Base-by-base conservation (phyloP, 2,797 vertebrate species). In the Tapirus indicus region DNA sequence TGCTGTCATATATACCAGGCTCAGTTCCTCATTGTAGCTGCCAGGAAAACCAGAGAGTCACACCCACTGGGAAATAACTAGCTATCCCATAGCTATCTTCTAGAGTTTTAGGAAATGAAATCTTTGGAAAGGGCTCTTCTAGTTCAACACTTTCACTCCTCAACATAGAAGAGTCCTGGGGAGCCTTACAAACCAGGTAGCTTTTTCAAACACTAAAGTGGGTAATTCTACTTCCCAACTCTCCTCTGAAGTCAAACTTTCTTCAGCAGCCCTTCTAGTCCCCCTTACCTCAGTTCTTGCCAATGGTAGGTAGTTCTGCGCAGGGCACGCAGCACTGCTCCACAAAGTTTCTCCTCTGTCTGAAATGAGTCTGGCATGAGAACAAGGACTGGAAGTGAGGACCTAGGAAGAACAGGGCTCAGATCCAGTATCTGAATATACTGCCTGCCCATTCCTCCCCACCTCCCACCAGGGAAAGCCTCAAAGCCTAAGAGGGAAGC, bases 1-100 rank as follows among this genome's bases (percentile, higher is more conserved):
- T 77, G 99, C 98, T 2, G 99, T 99, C 99, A 99, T 98, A 97
- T 99, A 99, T 2, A 99, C 96, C 96, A 99, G 94, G 2, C 98
- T 98, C 7, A 99, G 92, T n/a, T 99, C 99, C 54, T 99, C 99
- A 82, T 98, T 98, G 14, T 99, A 99, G 94, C 99, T 99, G 91
- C 41, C 69, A 83, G 8, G 72, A 69, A 92, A 97, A 79, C 32
- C 27, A 95, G 29, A 72, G 4, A 69, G 82, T 91, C 23, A 92
- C 0, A 74, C 0, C 10, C 2, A 84, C 25, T 38, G n/a, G 47
- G 9, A 89, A 85, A 91, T 52, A 93, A 78, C 21, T 21, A 52
- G 75, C 10, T 62, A 91, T 32, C 9, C 62, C 21, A 88, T 4
- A 74, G 71, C 27, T 80, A 94, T 41, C 12, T 14, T 92, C n/a